Evolutionary conservation across 2,888 invertebrate genomes (phyloP).

Genomic region (Anorthoa munda): DNA sequence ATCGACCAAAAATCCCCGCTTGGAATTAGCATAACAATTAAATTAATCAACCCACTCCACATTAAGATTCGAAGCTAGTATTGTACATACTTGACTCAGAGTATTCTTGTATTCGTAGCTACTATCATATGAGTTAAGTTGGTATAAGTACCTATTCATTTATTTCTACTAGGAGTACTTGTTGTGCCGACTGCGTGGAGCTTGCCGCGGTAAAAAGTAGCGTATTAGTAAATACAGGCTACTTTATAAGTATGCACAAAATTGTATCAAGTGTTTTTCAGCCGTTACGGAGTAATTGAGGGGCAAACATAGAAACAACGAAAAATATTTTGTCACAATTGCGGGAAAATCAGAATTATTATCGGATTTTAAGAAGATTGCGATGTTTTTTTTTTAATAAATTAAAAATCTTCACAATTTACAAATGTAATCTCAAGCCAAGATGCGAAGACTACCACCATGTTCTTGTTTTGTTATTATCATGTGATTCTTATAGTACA

Average conservation of each 20-base stretch:
- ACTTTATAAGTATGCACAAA: background rate
- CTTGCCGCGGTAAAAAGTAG: background rate
- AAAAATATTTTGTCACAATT: too few species aligned
- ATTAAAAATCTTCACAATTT: background rate
- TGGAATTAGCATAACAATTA: conserved; percentile 87
- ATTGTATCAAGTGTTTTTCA: background rate
- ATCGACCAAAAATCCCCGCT: conserved; percentile 83
- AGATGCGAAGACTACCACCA: background rate
- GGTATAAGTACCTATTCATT: background rate
- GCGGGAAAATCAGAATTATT: too few species aligned
- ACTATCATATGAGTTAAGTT: background rate
- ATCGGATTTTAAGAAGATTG: background rate
- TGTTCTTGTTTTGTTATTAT: conserved; percentile 6
- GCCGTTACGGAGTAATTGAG: background rate
- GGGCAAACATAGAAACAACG: background rate
- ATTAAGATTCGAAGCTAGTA: conserved; percentile 68
- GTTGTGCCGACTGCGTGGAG: background rate
- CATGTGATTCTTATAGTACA: conserved; percentile 26
- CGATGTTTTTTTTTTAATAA: background rate
- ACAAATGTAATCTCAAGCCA: background rate
- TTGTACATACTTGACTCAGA: conserved; percentile 38
- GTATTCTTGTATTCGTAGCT: conserved; percentile 41
- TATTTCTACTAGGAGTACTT: background rate
- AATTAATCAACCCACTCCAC: conserved; percentile 84
- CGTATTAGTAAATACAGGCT: background rate